Percentiles rank a stretch among this genome's conserved stretches.
Conservation (phyloP, 2,888 invertebrate genomes). For the Abscondita cerata region DNA sequence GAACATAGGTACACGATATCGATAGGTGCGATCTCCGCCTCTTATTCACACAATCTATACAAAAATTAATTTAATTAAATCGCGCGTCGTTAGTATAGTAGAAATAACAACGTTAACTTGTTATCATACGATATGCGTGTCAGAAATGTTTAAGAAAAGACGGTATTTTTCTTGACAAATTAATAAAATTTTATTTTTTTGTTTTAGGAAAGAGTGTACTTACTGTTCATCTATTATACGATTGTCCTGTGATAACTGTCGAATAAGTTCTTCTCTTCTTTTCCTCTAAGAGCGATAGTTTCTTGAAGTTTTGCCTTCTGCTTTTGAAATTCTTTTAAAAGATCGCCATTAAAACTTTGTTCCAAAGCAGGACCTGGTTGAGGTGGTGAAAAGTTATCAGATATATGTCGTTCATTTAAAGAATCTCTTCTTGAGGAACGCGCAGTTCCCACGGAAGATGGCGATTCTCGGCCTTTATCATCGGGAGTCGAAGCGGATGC, state of each 20-base stretch:
- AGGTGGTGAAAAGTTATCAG: conserved; percentile 46
- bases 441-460: conserved; percentile 70
- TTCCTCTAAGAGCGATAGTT: conserved; percentile 62
- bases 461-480: conserved; percentile 71
- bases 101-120: too few relatives aligned
- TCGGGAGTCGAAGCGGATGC: conserved; percentile 73
- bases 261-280: conserved; percentile 63
- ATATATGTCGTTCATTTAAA: conserved; percentile 61
- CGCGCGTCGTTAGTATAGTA: too few relatives aligned
- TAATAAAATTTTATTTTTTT: too few relatives aligned
- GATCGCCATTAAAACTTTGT: conserved; percentile 66
- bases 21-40: too few relatives aligned
- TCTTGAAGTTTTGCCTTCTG: conserved; percentile 74
- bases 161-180: too few relatives aligned
- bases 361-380: conserved; percentile 49
- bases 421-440: conserved; percentile 73
- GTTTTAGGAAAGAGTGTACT: too few relatives aligned
- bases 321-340: conserved; percentile 82
- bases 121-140: too few relatives aligned
- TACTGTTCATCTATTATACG: conserved; percentile 60
- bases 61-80: too few relatives aligned
- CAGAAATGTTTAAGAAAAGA: too few relatives aligned
- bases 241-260: conserved; percentile 59
- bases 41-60: too few relatives aligned
- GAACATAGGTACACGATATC: too few relatives aligned